These are phyloP conservation scores for Heliconius hewitsoni DNA, from an alignment of 1,140 invertebrate species.

Conservation along the genomic window DNA sequence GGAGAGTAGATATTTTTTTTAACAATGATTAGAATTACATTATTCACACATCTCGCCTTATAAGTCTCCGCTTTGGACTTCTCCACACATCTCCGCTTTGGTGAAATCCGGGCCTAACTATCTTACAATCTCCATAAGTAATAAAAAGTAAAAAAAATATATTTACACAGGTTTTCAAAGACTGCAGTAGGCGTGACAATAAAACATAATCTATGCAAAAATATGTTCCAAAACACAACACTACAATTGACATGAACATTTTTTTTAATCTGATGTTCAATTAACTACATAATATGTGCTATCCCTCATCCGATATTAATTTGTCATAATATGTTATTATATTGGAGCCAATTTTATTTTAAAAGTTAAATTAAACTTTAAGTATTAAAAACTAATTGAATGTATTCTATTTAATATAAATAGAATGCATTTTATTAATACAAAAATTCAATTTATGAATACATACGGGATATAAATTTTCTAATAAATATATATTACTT, in stretches of 20 bases:
- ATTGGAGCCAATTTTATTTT: background rate
- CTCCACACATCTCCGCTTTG: no score
- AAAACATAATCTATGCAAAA: background rate
- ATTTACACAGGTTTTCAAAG: background rate
- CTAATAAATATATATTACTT: background rate
- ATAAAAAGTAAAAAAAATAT: background rate
- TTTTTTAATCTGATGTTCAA: no score
- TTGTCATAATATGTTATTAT: background rate
- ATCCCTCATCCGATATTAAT: no score
- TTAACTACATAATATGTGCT: no score
- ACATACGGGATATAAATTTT: background rate
- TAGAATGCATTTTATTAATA: conserved; percentile 15
- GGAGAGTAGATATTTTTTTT: no score
- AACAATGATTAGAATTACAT: no score
- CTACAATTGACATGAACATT: background rate
- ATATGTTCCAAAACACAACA: background rate
- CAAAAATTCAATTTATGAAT: background rate
- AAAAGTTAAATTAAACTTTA: background rate
- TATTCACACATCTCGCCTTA: no score
- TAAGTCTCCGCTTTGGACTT: no score
- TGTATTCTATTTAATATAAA: conserved; percentile 25
- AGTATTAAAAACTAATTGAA: background rate
- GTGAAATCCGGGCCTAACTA: background rate
- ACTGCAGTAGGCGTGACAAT: background rate
- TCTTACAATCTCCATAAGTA: background rate